Base-by-base conservation (phyloP, 2,113 vertebrate genomes). In the Ginglymostoma cirratum region DNA sequence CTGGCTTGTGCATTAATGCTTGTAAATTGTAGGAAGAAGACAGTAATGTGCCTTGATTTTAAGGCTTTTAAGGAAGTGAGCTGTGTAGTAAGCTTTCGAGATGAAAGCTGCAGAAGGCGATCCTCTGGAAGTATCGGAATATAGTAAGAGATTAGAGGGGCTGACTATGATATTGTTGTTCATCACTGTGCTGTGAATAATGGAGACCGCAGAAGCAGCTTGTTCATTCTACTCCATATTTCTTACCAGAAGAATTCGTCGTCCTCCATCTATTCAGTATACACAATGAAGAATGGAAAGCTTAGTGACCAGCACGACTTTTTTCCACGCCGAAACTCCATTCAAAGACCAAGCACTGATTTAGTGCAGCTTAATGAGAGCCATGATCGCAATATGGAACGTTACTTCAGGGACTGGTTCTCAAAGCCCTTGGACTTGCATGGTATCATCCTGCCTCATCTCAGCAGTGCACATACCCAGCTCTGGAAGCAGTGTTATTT, bases 401-500 rank as follows among this genome's bases (percentile, higher is more conserved):
- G 97, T 30, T 99, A 98, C 97, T 98, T 99, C 96, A 97, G 97
- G 78, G 98, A 99, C 96, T 98, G 98, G 98, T 98, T 98, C 96
- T 98, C 98, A 24, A 98, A 97, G 96, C 98, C 99, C 0, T 96
- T 96, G 0, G 98, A 99, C 96, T 97, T 98, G 96, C 98, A 99
- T 0, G 98, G 98, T 0, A 61, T 98, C 0, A 97, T 99, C 17
- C 97, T 99, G 52, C 99, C 99, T 0, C 97, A 96, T 0, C 96
- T 98, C 80, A 97, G 98, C 0, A 98, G 98, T 21, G 98, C 98
- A 0, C 98, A 98, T 96, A 96, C 99, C 42, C 98, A 98, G 93
- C 97, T 99, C n/a, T 99, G 99, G 99, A 99, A 98, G 97, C 98
- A 99, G 0, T 99, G 98, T 97, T 99, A 99, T 97, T 98, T 99